These are phyloP conservation scores for Galeopsomyia nigrocyanea DNA, from an alignment of 2,888 invertebrate species.

Conservation along the genomic window DNA sequence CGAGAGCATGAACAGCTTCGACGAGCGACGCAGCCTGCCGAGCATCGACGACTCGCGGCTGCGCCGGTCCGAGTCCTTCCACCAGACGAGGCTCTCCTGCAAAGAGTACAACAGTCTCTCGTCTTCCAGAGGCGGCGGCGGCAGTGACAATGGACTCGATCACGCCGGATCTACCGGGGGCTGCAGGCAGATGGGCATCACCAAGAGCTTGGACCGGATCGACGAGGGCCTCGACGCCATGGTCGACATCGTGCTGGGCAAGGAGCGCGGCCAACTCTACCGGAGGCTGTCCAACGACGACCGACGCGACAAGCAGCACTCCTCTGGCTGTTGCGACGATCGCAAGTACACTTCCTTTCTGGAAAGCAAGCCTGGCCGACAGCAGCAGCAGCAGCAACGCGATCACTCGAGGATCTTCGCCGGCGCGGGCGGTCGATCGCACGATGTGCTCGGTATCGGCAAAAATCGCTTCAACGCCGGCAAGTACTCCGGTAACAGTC, in stretches of 20 bases:
- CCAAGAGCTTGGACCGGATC: conserved; percentile 85
- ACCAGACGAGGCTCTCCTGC: conserved; percentile 53
- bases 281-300: conserved; percentile 25
- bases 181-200: conserved; percentile 61
- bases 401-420: conserved; percentile 52
- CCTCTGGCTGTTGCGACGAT: conserved; percentile 10
- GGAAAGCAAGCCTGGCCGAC: conserved; percentile 12
- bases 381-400: background rate
- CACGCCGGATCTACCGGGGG: conserved; percentile 50
- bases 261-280: conserved; percentile 65
- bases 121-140: conserved; percentile 64
- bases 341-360: conserved; percentile 43
- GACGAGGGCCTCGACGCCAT: conserved; percentile 81
- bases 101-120: conserved; percentile 53
- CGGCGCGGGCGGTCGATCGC: conserved; percentile 58
- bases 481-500: conserved; percentile 62
- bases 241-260: conserved; percentile 79
- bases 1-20: conserved; percentile 64
- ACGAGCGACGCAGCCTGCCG: conserved; percentile 58
- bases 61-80: conserved; percentile 65
- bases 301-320: background rate
- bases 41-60: conserved; percentile 56
- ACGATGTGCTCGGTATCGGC: conserved; percentile 64
- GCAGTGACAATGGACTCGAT: conserved; percentile 67
- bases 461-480: conserved; percentile 66